A percentile compares a stretch with the other conserved stretches of the same genome.
These are phyloP conservation scores for Gonatopus flavifemur DNA, from an alignment of 1,140 invertebrate species.

Conservation along the genomic window DNA sequence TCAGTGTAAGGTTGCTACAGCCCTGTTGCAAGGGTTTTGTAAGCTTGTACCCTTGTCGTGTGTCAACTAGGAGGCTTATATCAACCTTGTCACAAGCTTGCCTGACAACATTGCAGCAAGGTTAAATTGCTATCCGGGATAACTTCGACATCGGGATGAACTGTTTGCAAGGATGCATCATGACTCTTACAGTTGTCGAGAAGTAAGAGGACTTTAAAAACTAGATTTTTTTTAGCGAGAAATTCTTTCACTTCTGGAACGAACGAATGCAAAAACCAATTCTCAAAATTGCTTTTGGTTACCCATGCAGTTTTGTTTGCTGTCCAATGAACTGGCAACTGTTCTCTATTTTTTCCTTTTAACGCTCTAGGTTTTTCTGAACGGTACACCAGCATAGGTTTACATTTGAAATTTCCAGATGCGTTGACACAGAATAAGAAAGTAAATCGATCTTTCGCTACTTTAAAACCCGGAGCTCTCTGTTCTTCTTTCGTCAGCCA, in stretches of 20 bases:
- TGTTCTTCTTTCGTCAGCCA: conserved; percentile 38
- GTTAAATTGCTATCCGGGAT: too few species aligned
- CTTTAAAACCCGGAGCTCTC: conserved; percentile 39
- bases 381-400: conserved; percentile 52
- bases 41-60: too few species aligned
- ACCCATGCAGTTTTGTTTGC: conserved; percentile 29
- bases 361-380: conserved; percentile 47
- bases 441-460: conserved; percentile 41
- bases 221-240: conserved; percentile 40
- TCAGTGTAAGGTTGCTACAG: too few species aligned
- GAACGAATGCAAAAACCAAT: conserved; percentile 22
- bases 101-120: too few species aligned
- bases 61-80: too few species aligned
- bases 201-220: conserved; percentile 51
- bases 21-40: too few species aligned
- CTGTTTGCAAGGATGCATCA: too few species aligned
- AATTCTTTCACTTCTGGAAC: conserved; percentile 38
- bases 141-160: too few species aligned
- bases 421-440: conserved; percentile 42
- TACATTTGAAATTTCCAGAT: conserved; percentile 50
- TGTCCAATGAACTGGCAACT: conserved; percentile 5
- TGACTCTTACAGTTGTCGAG: too few species aligned
- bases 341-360: conserved; percentile 21
- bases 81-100: too few species aligned
- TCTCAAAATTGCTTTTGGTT: conserved; percentile 39